phyloP scores from a whole-genome alignment of 2,888 invertebrate species.

The Tholera decimalis region DNA sequence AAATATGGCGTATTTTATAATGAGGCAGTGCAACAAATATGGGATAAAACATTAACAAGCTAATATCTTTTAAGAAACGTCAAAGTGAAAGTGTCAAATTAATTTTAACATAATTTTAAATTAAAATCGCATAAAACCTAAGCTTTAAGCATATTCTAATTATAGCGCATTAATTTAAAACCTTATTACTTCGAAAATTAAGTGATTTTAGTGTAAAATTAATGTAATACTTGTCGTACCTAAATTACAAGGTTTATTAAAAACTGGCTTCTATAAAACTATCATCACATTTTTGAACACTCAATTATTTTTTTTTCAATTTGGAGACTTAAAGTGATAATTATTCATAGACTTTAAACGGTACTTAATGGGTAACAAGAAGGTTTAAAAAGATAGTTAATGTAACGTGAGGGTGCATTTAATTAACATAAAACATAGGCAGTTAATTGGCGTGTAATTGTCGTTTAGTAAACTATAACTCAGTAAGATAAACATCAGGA shows the following conservation, averaged over 20 bases:
- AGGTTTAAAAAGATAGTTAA: slow-evolving; percentile 58
- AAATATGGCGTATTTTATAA: slow-evolving; percentile 30
- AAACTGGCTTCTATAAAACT: slow-evolving; percentile 4
- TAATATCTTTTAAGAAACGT: slow-evolving; percentile 28
- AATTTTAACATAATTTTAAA: slow-evolving; percentile 34
- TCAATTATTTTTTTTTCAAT: slow-evolving; percentile 8
- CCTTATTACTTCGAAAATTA: slow-evolving; percentile 21
- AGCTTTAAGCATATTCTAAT: slow-evolving; percentile 44
- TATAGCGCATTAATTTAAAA: slow-evolving; percentile 35
- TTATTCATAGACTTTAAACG: slow-evolving; percentile 58
- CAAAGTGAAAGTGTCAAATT: slow-evolving; percentile 33
- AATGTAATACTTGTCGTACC: slow-evolving; percentile 11
- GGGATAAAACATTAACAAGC: slow-evolving; percentile 20
- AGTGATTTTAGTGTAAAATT: slow-evolving; percentile 25
- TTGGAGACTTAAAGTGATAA: slow-evolving; percentile 49
- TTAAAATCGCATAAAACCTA: slow-evolving; percentile 29
- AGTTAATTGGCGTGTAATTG: slow-evolving; percentile 87
- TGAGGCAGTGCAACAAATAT: slow-evolving; percentile 27
- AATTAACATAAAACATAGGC: slow-evolving; percentile 78
- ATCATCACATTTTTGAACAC: slow-evolving; percentile 15
- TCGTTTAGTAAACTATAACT: slow-evolving; percentile 78
- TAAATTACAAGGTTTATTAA: slow-evolving; percentile 29
- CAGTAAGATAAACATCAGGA: slow-evolving; percentile 68
- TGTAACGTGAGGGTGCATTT: slow-evolving; percentile 82
- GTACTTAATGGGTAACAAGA: slow-evolving; percentile 59